These are phyloP conservation scores for Paragorgia papillata DNA, from an alignment of 92 coral and sea anemone genomes.

Conservation along the genomic window DNA sequence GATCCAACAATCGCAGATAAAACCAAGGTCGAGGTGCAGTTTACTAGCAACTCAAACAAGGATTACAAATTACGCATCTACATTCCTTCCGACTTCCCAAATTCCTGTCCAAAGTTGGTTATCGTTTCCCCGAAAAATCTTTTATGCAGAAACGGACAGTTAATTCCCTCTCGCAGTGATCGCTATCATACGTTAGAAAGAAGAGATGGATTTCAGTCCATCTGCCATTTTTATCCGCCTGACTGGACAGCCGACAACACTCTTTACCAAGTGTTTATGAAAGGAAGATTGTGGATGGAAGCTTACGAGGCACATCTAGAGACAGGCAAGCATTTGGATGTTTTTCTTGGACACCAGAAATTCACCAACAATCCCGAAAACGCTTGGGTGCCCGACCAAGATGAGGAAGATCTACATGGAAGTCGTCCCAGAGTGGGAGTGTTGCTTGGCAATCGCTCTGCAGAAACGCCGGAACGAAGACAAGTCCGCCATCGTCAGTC, in stretches of 20 bases:
- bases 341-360: slow-evolving; percentile 14
- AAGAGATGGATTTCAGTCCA: slow-evolving; percentile 27
- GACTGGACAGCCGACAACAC: slow-evolving; percentile 45
- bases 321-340: slow-evolving; percentile 40
- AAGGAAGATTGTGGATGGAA: slow-evolving; percentile 54
- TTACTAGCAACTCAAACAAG: slow-evolving; percentile 22
- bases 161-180: background rate
- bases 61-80: slow-evolving; percentile 36
- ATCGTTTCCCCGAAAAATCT: slow-evolving; percentile 15
- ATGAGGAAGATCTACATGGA: no score
- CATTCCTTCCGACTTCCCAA: slow-evolving; percentile 46
- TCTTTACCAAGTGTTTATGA: slow-evolving; percentile 51
- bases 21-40: slow-evolving; percentile 49
- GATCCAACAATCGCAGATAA: slow-evolving; percentile 42
- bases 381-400: no score
- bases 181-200: slow-evolving; percentile 10
- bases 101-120: slow-evolving; percentile 50
- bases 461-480: no score
- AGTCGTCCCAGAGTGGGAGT: no score
- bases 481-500: no score
- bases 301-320: slow-evolving; percentile 50
- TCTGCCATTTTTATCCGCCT: slow-evolving; percentile 39
- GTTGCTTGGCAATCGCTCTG: no score
- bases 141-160: slow-evolving; percentile 1
- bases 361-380: no score